Evolutionary conservation across 2,888 invertebrate genomes (phyloP), one percentile per base, ranked within the genome.

Genomic region (Xanthia icteritia): DNA sequence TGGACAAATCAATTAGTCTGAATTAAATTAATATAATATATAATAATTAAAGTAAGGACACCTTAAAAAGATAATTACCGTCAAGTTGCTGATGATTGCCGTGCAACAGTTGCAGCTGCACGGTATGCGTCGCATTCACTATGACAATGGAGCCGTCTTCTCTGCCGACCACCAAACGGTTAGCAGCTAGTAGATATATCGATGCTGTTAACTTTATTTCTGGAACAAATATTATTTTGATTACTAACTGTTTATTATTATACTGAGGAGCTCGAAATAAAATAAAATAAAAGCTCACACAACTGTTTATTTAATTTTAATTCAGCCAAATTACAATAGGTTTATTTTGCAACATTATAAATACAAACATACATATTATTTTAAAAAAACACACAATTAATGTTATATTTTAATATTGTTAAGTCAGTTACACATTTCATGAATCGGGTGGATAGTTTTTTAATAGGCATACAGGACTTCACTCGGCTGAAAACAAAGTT

Each of bases 61-160:
- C 42, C 42, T 42, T 42, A 11, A 42, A 42, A 42, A 42, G 42
- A 42, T 93, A 45, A 20, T 93, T 93, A 98, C 98, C 98, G 89
- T 98, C 97, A 83, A 97, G 97, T 87, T 98, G 98, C 90, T 99
- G 99, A 93, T 99, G 98, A 83, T 97, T 98, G 11, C 99, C 99
- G 88, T 99, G 98, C 76, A 99, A 96, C 73, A 99, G 94, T 90
- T 99, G 99, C 84, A 99, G 95, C 97, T 99, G 99, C 6, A 99
- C 98, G 0, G 99, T 99, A 92, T 99, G 99, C 0, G 99, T 99
- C 0, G 99, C 99, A 42, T 99, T 99, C 70, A 99, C 98, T 81
- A 99, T 99, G 39, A 99, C 98, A 82, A 99, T 99, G 74, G 98
- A 98, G 4, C 99, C 99, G 92, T 99, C 99, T 92, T 99, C 99